These are phyloP conservation scores for Naso thynnoides DNA, from an alignment of 2,797 vertebrate species.

Conservation along the genomic window DNA sequence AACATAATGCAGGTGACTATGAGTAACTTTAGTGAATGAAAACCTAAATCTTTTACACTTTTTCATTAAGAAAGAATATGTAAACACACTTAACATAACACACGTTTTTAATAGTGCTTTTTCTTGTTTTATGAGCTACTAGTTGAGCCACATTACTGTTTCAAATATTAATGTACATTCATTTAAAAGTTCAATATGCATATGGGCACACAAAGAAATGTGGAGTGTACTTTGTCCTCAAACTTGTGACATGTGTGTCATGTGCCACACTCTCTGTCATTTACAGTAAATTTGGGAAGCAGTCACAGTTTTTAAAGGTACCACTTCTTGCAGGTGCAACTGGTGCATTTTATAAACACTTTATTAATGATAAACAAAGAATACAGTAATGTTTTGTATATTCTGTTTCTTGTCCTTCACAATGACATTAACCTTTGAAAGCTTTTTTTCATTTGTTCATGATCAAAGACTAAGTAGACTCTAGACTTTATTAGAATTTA, in stretches of 20 bases:
- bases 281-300: background rate
- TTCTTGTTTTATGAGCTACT: background rate
- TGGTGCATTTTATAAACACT: background rate
- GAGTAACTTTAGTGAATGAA: background rate
- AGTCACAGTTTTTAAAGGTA: background rate
- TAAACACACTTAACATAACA: background rate
- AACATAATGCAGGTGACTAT: background rate
- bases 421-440: background rate
- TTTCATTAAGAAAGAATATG: background rate
- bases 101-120: background rate
- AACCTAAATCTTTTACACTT: background rate
- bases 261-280: background rate
- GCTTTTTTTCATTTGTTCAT: background rate
- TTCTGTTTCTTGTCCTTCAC: background rate
- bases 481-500: background rate
- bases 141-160: no score
- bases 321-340: background rate
- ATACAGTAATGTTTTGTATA: background rate
- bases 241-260: no score
- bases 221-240: no score
- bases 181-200: slow-evolving; percentile 5
- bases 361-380: background rate
- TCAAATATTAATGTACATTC: background rate
- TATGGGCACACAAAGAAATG: no score
- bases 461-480: background rate